phyloP scores from a whole-genome alignment of 2,113 vertebrate species.

The Spea bombifrons region DNA sequence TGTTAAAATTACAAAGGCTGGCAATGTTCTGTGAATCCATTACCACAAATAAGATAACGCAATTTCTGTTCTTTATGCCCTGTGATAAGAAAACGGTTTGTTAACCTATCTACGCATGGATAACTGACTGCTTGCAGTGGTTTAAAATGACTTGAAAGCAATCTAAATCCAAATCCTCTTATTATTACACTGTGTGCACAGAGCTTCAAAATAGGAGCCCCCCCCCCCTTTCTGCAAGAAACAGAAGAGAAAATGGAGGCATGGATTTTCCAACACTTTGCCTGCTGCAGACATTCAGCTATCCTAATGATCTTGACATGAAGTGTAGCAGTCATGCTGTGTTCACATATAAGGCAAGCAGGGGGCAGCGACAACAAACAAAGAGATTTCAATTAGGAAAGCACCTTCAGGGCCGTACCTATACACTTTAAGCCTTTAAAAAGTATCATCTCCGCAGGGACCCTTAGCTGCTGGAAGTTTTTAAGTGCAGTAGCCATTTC shows the following conservation, averaged over 20 bases:
- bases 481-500: not conserved
- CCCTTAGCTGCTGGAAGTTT: constrained; percentile 5
- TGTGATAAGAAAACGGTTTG: constrained; percentile 24
- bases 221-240: constrained; percentile 9
- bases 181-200: constrained; percentile 53
- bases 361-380: constrained; percentile 45
- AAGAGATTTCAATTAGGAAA: constrained; percentile 44
- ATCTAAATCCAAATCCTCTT: constrained; percentile 56
- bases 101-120: constrained; percentile 36
- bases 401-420: constrained; percentile 25
- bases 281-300: constrained; percentile 24
- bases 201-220: constrained; percentile 32
- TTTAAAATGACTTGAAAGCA: constrained; percentile 50
- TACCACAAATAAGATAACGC: constrained; percentile 11
- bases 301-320: constrained; percentile 36
- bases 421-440: constrained; percentile 19
- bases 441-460: constrained; percentile 31
- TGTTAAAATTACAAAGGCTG: constrained; percentile 31
- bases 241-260: constrained; percentile 1
- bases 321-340: constrained; percentile 42
- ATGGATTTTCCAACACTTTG: constrained; percentile 6
- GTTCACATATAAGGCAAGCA: constrained; percentile 45
- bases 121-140: constrained; percentile 51
- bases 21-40: constrained; percentile 38
- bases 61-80: constrained; percentile 9